These are phyloP conservation scores for Ptychobarbus kaznakovi DNA, from an alignment of 2,797 vertebrate genomes.

Conservation along the genomic window DNA sequence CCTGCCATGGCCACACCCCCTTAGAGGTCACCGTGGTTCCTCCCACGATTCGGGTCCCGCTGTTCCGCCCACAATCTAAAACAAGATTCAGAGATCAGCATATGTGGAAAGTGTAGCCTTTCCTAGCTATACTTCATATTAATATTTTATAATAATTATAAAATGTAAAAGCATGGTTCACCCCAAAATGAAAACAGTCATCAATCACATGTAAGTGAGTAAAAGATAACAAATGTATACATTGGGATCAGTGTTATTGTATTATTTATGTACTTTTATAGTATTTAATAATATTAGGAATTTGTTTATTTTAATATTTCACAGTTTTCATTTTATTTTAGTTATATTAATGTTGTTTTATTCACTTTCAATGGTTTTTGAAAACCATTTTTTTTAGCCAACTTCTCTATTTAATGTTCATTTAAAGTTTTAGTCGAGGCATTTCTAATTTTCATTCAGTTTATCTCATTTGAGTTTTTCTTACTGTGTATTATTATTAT, in stretches of 20 bases:
- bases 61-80: conserved; percentile 64
- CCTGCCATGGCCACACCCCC: conserved; percentile 93
- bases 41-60: conserved; percentile 81
- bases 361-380: not conserved
- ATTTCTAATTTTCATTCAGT: not conserved
- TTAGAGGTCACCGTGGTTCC: conserved; percentile 66
- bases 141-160: not conserved
- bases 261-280: not conserved
- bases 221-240: not conserved
- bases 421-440: not conserved
- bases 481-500: not conserved
- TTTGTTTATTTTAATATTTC: not conserved
- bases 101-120: not conserved
- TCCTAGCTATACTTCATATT: not conserved
- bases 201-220: not conserved
- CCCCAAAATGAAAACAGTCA: not conserved
- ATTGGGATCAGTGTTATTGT: not conserved
- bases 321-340: not conserved
- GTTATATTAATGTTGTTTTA: not conserved
- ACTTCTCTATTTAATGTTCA: not conserved
- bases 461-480: not conserved
- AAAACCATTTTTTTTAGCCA: not conserved
- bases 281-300: not conserved
- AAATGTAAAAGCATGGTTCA: not conserved
- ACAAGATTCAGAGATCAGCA: not conserved